phyloP scores from a whole-genome alignment of 2,888 invertebrate species.

The Sminthurinus aureus region DNA sequence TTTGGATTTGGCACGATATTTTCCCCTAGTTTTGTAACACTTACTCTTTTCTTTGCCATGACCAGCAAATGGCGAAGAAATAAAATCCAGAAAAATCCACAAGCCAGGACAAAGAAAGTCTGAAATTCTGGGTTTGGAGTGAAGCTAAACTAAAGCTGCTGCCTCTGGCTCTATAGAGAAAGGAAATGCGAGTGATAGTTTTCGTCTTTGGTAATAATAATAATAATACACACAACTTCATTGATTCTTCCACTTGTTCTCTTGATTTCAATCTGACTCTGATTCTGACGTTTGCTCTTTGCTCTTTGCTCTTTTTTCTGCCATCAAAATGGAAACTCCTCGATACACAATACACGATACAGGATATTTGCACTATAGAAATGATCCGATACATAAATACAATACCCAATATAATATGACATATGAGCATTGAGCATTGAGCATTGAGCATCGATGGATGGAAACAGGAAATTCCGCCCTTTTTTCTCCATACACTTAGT shows the following conservation, averaged over 20 bases:
- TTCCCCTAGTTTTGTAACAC: not conserved
- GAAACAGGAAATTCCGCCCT: no score
- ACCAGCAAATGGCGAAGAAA: not conserved
- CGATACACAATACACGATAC: not conserved
- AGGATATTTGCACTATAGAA: not conserved
- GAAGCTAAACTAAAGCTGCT: not conserved
- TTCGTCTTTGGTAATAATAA: not conserved
- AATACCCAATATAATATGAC: no score
- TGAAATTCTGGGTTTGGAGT: not conserved
- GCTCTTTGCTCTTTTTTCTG: not conserved
- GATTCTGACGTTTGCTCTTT: not conserved
- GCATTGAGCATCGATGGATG: no score
- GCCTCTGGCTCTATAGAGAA: not conserved
- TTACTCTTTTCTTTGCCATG: not conserved
- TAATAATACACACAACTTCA: not conserved
- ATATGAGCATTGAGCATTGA: no score
- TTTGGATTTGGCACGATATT: not conserved
- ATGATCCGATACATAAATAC: not conserved
- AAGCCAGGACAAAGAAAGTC: not conserved
- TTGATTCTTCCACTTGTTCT: not conserved
- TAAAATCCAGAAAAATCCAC: not conserved
- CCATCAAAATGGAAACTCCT: not conserved
- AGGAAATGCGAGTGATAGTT: not conserved
- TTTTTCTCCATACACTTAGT: no score
- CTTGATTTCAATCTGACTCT: not conserved